Conservation (phyloP, 1,140 invertebrate genomes). For the Eriosoma lanigerum region DNA sequence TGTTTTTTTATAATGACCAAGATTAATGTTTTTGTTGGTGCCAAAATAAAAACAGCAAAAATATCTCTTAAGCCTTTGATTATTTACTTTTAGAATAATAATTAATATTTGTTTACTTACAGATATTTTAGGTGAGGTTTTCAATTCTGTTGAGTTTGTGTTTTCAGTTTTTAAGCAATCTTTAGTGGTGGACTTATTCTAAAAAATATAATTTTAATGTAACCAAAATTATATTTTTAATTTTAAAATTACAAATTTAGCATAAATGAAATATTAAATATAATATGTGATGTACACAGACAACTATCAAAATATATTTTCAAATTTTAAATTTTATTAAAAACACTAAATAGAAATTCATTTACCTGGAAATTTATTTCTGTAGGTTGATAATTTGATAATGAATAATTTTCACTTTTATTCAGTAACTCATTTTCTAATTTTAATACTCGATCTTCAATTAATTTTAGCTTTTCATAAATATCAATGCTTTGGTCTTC, state of each 20-base stretch:
- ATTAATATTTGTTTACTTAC: conserved; percentile 3
- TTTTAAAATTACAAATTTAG: too few relatives aligned
- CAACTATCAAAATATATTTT: too few relatives aligned
- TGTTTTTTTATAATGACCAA: too few relatives aligned
- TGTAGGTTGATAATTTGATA: background rate
- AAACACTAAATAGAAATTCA: background rate
- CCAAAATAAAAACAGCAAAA: too few relatives aligned
- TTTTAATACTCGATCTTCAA: conserved; percentile 26
- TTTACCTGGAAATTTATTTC: background rate
- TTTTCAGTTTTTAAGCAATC: background rate
- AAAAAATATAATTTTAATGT: conserved; percentile 2
- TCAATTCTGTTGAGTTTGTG: background rate
- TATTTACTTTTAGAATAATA: too few relatives aligned
- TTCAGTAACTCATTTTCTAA: conserved; percentile 2
- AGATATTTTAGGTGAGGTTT: background rate
- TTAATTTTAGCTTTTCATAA: conserved; percentile 18
- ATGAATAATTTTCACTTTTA: background rate
- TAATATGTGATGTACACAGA: too few relatives aligned
- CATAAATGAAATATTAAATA: too few relatives aligned
- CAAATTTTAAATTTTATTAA: too few relatives aligned
- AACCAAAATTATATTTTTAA: too few relatives aligned
- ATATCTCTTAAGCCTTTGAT: too few relatives aligned
- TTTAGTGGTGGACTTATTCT: background rate
- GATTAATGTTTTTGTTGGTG: too few relatives aligned
- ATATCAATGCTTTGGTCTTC: background rate